These are phyloP conservation scores for Erynnis tages DNA, from an alignment of 2,888 invertebrate genomes.

Conservation along the genomic window DNA sequence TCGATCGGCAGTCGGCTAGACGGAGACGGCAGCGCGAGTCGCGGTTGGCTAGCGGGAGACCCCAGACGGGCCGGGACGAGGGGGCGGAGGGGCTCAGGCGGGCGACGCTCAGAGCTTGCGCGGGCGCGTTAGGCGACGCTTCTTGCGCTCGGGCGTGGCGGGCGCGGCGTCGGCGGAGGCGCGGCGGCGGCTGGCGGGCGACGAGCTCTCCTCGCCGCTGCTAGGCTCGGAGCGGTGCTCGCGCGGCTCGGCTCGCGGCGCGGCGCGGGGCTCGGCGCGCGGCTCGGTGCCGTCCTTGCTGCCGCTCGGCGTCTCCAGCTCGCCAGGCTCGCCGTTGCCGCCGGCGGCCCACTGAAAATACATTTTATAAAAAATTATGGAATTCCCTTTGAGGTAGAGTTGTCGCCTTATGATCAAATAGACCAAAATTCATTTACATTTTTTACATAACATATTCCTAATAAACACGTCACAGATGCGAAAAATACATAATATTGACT, in stretches of 20 bases:
- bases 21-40: too few relatives aligned
- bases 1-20: too few relatives aligned
- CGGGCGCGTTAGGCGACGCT: slow-evolving; percentile 72
- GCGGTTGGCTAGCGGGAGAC: too few relatives aligned
- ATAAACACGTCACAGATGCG: too few relatives aligned
- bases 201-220: slow-evolving; percentile 45
- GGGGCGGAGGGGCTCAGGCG: not conserved
- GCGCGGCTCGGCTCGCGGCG: slow-evolving; percentile 29
- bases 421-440: too few relatives aligned
- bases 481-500: too few relatives aligned
- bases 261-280: slow-evolving; percentile 26
- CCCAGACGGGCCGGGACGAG: not conserved
- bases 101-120: slow-evolving; percentile 62
- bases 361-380: too few relatives aligned
- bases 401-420: too few relatives aligned
- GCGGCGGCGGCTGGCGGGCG: slow-evolving; percentile 63
- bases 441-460: too few relatives aligned
- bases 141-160: slow-evolving; percentile 71
- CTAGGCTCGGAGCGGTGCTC: slow-evolving; percentile 41
- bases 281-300: slow-evolving; percentile 38
- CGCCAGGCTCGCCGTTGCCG: slow-evolving; percentile 47
- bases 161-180: slow-evolving; percentile 57
- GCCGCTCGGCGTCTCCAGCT: slow-evolving; percentile 38
- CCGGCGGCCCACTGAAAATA: slow-evolving; percentile 33
- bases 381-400: too few relatives aligned